Evolutionary conservation across 2,888 invertebrate species (phyloP).

Genomic region (Stenotaenia linearis): DNA sequence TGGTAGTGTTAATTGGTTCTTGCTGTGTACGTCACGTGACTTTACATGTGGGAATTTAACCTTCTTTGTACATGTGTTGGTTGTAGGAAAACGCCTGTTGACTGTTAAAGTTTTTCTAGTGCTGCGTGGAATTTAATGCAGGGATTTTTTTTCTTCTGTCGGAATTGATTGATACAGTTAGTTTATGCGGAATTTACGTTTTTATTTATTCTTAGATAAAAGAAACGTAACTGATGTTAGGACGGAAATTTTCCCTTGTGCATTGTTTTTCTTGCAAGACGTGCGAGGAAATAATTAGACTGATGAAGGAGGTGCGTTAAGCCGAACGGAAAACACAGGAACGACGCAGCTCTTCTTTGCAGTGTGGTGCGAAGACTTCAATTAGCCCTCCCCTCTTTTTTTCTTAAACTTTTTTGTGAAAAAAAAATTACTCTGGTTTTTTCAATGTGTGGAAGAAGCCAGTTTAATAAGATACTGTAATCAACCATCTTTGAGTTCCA

Average conservation of each 20-base stretch:
- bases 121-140: background rate
- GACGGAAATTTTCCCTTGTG: background rate
- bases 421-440: background rate
- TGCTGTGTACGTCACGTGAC: background rate
- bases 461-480: background rate
- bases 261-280: background rate
- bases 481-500: background rate
- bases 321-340: background rate
- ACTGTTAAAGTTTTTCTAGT: background rate
- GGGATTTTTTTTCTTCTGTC: background rate
- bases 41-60: background rate
- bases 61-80: background rate
- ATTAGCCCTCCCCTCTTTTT: background rate
- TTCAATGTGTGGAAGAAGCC: background rate
- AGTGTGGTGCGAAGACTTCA: background rate
- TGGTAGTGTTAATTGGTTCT: background rate
- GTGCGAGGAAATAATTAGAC: background rate
- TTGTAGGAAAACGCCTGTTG: background rate
- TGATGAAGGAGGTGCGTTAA: background rate
- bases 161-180: background rate
- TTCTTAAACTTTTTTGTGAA: background rate
- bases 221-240: no score
- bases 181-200: background rate
- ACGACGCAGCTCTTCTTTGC: background rate
- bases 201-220: no score